Evolutionary conservation across 2,888 invertebrate species (phyloP), one percentile per base, ranked within the genome.

Genomic region (Agrotis segetum): DNA sequence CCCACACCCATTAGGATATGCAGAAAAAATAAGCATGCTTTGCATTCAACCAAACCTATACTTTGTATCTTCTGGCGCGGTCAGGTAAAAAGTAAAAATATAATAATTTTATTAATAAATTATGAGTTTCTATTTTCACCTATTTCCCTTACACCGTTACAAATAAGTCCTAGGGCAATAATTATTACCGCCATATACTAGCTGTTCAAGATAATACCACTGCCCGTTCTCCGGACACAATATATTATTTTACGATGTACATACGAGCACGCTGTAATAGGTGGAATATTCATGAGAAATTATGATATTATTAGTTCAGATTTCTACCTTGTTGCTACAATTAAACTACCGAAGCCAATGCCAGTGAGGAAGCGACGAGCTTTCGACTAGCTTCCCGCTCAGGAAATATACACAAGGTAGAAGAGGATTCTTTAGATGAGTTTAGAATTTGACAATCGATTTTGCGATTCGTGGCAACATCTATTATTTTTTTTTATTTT

Each of bases 201-300:
- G 24, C 44, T 56, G 13, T 21, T 52, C 21, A 78, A 75, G 74
- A 71, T 78, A 78, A 71, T 72, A 60, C 55, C 71, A 61, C n/a
- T 50, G 34, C 17, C 50, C 52, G 44, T 24, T 21, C 63, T 77
- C 47, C 52, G 44, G 72, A 34, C 44, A 72, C 53, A 63, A 63
- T 75, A 73, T 73, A 61, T 66, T 76, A 77, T 74, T 58, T 61
- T 16, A 79, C 55, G 19, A 79, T 72, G 34, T 72, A n/a, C n/a
- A n/a, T n/a, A 79, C 52, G 63, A 49, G 72, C 52, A 21, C 62
- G 47, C 63, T 59, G 40, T 62, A 71, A 71, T 62, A 78, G 29
- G 56, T 47, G 17, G 79, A 75, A 75, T 75, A 75, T 75, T 72
- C 73, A 75, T 75, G 64, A 79, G 73, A 34, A 46, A 75, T 75